These are phyloP conservation scores for Zingel zingel DNA, from an alignment of 2,113 vertebrate species.

Conservation along the genomic window DNA sequence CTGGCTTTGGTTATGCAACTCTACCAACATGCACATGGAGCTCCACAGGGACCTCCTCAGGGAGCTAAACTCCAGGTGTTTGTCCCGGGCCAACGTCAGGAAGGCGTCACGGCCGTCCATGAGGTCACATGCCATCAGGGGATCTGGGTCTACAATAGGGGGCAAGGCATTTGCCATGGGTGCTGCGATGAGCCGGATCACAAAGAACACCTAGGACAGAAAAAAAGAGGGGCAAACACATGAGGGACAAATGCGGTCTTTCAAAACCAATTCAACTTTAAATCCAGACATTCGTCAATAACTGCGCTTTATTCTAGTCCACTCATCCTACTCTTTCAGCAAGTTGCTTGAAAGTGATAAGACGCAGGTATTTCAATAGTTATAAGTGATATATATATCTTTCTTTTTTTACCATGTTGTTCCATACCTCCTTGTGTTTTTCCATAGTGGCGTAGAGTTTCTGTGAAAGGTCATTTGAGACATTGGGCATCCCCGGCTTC, in stretches of 20 bases:
- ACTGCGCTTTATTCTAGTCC: background rate
- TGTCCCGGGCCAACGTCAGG: conserved; percentile 96
- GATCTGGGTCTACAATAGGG: conserved; percentile 93
- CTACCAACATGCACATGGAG: conserved; percentile 98
- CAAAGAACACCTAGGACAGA: conserved; percentile 93
- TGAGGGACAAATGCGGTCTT: background rate
- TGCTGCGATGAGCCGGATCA: conserved; percentile 94
- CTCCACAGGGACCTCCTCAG: conserved; percentile 95
- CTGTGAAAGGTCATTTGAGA: conserved; percentile 97
- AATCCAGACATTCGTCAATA: background rate
- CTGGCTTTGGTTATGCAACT: conserved; percentile 98
- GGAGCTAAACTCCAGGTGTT: conserved; percentile 97
- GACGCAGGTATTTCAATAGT: background rate
- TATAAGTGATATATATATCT: background rate
- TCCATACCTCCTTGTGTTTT: conserved; percentile 96
- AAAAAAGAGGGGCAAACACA: background rate
- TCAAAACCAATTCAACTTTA: background rate
- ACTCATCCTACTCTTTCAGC: background rate
- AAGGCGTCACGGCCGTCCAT: conserved; percentile 99
- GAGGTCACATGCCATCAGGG: conserved; percentile 95
- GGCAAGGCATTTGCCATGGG: conserved; percentile 94
- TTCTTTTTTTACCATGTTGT: background rate
- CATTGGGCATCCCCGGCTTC: conserved; percentile 97
- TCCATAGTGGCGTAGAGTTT: conserved; percentile 99
- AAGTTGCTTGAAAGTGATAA: background rate